Percentiles rank a stretch among this genome's conserved stretches.
These are phyloP conservation scores for Hydra vulgaris DNA, from an alignment of 30 jellyfish, hydroid and myxozoan genomes.

Conservation along the genomic window DNA sequence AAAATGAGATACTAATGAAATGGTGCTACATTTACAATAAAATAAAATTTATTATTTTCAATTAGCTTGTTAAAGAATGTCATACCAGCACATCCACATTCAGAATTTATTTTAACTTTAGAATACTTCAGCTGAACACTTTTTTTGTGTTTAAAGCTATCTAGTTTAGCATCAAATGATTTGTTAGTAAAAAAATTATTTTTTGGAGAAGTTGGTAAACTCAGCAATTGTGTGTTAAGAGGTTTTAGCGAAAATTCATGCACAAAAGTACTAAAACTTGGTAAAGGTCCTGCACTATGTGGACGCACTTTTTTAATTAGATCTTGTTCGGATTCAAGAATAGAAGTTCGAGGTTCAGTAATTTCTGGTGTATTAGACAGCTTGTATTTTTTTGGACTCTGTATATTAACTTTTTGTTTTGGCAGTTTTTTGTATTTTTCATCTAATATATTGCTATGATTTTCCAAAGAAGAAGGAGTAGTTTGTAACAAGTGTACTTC, in stretches of 20 bases:
- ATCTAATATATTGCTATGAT: neutral
- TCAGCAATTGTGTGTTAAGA: neutral
- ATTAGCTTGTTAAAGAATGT: neutral
- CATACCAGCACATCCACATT: slow-evolving; percentile 27
- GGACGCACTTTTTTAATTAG: slow-evolving; percentile 14
- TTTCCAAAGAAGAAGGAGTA: neutral
- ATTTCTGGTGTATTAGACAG: slow-evolving; percentile 1
- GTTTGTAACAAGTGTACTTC: neutral
- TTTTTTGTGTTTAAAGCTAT: neutral
- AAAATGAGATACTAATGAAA: neutral
- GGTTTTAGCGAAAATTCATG: neutral
- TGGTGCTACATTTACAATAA: no score
- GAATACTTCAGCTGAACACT: neutral
- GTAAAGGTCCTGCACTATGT: neutral
- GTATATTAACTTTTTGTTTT: neutral
- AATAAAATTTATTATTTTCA: neutral
- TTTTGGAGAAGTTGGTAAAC: no score
- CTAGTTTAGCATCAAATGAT: no score
- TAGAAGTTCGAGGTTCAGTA: slow-evolving; percentile 17
- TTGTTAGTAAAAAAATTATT: no score
- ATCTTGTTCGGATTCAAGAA: slow-evolving; percentile 1
- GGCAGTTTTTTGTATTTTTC: no score
- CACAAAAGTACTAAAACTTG: neutral
- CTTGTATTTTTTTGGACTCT: neutral
- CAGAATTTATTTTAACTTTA: slow-evolving; percentile 1